Evolutionary conservation across 2,113 vertebrate genomes (phyloP).

Genomic region (Lamprologus ornatipinnis): DNA sequence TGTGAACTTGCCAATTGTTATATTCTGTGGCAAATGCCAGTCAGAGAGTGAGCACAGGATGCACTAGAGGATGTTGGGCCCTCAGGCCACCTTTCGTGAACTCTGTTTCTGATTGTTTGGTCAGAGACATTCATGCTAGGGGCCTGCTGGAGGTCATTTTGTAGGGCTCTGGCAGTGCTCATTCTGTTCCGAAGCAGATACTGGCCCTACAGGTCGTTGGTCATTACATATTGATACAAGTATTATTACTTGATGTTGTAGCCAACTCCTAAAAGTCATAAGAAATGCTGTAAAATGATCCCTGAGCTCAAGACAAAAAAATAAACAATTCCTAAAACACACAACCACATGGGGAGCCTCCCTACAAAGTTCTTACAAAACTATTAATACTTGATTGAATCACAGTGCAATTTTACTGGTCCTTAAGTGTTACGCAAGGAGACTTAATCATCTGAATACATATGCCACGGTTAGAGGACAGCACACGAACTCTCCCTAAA

Average conservation of each 20-base stretch:
- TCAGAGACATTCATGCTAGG: neutral
- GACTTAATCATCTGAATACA: neutral
- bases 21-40: neutral
- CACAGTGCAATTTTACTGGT: neutral
- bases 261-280: neutral
- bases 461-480: slow-evolving; percentile 21
- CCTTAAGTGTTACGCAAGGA: neutral
- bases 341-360: neutral
- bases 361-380: neutral
- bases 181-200: neutral
- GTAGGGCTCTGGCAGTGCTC: neutral
- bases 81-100: neutral
- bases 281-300: neutral
- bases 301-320: neutral
- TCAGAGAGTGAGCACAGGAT: neutral
- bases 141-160: neutral
- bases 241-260: neutral
- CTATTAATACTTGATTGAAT: neutral
- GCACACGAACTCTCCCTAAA: neutral
- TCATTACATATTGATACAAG: neutral
- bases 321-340: neutral
- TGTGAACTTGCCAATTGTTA: neutral
- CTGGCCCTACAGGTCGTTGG: neutral
- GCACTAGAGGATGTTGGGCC: neutral
- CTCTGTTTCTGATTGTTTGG: neutral